Evolutionary conservation across 2,888 invertebrate species (phyloP), one percentile per base, ranked within the genome.

Genomic region (Cataglyphis altisquamis): DNA sequence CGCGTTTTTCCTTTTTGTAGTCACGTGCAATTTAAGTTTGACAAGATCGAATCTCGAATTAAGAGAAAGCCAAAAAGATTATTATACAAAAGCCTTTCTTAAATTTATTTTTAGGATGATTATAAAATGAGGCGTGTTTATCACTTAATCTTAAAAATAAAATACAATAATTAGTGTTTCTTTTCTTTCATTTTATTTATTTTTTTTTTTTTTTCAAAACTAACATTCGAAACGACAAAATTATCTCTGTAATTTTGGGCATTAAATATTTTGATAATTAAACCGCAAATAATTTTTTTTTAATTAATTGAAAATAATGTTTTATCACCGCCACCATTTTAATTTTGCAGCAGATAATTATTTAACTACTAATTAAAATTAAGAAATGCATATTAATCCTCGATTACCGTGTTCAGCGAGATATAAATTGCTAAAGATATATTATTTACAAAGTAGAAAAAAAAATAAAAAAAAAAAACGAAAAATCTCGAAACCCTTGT

Each of bases 311-410:
- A 73, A 6, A 21, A 36, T 45, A 39, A 21, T 21, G 8, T n/a
- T 0, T 36, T 2, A 9, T 21, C 36, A 0, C 3, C 18, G 6
- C 4, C 25, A 25, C 2, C 25, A 25, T 21, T 3, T 41, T 8
- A 72, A 57, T 29, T 12, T 25, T 25, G 18, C 10, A 39, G 36
- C 21, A 5, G 5, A 6, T 0, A 6, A 57, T 72, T 57, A 15
- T 60, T 41, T n/a, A 25, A 29, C 6, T 15, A 73, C 45, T 29
- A 57, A 63, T 74, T 73, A 73, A 32, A 45, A 45, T n/a, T 3
- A 1, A 3, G 1, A 10, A 1, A 18, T 18, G 36, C 15, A 1
- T 25, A 39, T 57, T 18, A 39, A 72, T 1, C 15, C 4, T 36
- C 36, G 10, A 41, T 8, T 70, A 21, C 12, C 32, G 48, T 60